Evolutionary conservation across 2,888 invertebrate species (phyloP).

Genomic region (Platycheirus rosarum): DNA sequence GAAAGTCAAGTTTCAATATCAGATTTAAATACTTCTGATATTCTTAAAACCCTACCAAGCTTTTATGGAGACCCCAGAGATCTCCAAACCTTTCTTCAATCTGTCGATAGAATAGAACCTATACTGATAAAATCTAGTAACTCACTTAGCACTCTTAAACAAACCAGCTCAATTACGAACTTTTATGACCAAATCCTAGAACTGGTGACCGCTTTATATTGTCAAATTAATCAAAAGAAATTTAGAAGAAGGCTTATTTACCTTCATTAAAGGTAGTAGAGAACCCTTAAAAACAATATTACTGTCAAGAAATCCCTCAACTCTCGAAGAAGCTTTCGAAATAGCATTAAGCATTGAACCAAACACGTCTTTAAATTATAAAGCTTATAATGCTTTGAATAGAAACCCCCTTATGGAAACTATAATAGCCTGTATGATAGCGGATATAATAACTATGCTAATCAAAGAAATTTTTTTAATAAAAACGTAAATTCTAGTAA

Average conservation of each 20-base stretch:
- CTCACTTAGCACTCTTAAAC: too few species aligned
- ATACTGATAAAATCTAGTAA: too few species aligned
- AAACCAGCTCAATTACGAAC: too few species aligned
- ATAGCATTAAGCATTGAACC: neutral
- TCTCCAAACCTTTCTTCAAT: too few species aligned
- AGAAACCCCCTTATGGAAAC: neutral
- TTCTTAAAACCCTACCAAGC: too few species aligned
- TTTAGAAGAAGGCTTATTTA: neutral
- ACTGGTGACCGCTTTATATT: too few species aligned
- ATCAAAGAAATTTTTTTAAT: slow-evolving; percentile 2
- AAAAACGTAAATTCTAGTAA: neutral
- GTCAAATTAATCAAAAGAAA: too few species aligned
- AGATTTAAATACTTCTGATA: too few species aligned
- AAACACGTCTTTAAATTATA: neutral
- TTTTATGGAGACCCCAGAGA: too few species aligned
- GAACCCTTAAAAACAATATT: neutral
- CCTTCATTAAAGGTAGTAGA: neutral
- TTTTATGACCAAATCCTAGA: too few species aligned
- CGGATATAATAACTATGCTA: neutral
- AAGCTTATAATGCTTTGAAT: neutral
- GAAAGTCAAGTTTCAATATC: too few species aligned
- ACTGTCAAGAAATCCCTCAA: neutral
- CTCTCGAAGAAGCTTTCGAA: neutral
- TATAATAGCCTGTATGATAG: neutral
- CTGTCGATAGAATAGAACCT: too few species aligned